phyloP scores from a whole-genome alignment of 2,113 vertebrate species.

The Glaucidium brasilianum region DNA sequence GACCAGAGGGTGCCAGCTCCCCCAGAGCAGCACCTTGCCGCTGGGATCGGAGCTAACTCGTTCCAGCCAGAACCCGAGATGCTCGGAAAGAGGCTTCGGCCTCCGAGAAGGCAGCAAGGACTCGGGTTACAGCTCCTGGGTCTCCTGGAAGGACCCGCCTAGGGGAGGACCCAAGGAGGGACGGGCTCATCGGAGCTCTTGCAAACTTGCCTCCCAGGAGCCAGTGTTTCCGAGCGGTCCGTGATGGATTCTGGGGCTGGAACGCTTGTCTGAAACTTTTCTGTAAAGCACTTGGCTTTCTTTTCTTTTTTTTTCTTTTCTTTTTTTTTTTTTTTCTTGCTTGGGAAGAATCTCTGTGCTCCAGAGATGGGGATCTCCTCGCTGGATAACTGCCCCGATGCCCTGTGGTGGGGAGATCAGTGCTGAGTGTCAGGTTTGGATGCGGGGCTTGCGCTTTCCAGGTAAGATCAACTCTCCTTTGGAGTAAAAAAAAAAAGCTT shows the following conservation, averaged over 20 bases:
- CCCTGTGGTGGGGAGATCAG: background rate
- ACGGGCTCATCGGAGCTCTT: background rate
- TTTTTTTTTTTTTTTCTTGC: background rate
- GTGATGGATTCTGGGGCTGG: background rate
- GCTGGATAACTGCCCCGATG: background rate
- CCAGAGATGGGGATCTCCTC: background rate
- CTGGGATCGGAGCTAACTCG: background rate
- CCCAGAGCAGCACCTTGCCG: too few species aligned
- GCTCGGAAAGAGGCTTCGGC: background rate
- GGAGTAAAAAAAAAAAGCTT: background rate
- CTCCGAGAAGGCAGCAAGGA: background rate
- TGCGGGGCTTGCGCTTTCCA: background rate
- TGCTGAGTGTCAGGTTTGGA: background rate
- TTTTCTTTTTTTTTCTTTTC: too few species aligned
- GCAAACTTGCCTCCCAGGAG: background rate
- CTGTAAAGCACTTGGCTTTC: background rate
- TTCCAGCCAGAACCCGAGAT: background rate
- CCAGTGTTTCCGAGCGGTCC: background rate
- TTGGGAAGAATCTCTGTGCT: background rate
- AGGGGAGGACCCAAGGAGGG: conserved; percentile 34
- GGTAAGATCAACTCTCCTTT: background rate
- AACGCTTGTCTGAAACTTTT: background rate
- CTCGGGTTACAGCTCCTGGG: background rate
- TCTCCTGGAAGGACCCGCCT: conserved; percentile 12
- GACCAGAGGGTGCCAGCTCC: background rate